Evolutionary conservation across 2,888 invertebrate species (phyloP).

Genomic region (Aphodius sticticus): DNA sequence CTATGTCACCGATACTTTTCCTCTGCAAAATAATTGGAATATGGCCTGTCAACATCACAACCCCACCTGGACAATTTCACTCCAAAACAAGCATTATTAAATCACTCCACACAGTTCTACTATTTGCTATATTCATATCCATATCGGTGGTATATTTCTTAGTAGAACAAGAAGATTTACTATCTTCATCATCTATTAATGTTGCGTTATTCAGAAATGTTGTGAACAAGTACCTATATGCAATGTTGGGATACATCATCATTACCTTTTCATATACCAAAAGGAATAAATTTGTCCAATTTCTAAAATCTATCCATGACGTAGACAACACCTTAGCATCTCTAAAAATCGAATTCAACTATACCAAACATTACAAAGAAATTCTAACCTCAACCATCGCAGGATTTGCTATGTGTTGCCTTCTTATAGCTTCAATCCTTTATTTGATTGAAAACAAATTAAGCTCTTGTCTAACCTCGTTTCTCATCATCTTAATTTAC

Average conservation of each 20-base stretch:
- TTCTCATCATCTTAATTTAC: conserved; percentile 27
- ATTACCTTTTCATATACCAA: conserved; percentile 25
- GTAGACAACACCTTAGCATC: conserved; percentile 28
- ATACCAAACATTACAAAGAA: conserved; percentile 17
- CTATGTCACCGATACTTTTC: conserved; percentile 20
- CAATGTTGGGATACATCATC: conserved; percentile 30
- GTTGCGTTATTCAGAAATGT: conserved; percentile 31
- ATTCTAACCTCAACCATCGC: conserved; percentile 22
- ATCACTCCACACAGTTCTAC: conserved; percentile 28
- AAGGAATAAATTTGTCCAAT: conserved; percentile 26
- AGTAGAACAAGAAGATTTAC: neutral
- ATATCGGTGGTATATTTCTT: conserved; percentile 22
- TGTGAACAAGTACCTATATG: conserved; percentile 33
- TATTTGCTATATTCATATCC: conserved; percentile 17
- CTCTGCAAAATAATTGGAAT: conserved; percentile 31
- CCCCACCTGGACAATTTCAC: neutral
- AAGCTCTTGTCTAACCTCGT: conserved; percentile 11
- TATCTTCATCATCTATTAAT: conserved; percentile 27
- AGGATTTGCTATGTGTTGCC: conserved; percentile 14
- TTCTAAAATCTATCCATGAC: conserved; percentile 24
- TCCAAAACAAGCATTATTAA: conserved; percentile 29
- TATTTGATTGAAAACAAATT: conserved; percentile 21
- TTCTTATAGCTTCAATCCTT: neutral
- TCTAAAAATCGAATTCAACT: conserved; percentile 25
- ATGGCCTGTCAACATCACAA: conserved; percentile 24